phyloP scores from a whole-genome alignment of 1,140 invertebrate species.

The Ephestia elutella region DNA sequence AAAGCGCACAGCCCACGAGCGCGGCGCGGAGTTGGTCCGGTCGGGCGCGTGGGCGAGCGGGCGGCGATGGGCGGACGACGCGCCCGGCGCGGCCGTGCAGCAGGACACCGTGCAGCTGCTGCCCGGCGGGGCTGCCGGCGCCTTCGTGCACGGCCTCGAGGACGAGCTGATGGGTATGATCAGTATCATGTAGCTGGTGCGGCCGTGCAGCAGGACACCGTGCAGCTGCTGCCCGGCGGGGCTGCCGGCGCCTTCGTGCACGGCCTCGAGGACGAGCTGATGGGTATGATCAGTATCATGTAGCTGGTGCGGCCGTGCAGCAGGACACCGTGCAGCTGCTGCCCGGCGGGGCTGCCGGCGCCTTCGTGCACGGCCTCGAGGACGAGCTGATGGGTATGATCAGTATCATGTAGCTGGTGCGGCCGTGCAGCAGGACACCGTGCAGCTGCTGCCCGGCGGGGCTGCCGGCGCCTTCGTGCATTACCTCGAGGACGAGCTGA shows the following conservation, averaged over 20 bases:
- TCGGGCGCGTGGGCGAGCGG: conserved; percentile 94
- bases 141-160: conserved; percentile 98
- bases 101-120: conserved; percentile 86
- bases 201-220: conserved; percentile 77
- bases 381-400: too few relatives aligned
- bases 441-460: conserved; percentile 92
- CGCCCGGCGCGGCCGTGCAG: conserved; percentile 81
- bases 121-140: conserved; percentile 96
- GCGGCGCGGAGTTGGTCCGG: conserved; percentile 85
- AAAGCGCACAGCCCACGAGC: conserved; percentile 88
- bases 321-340: conserved; percentile 86
- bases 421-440: conserved; percentile 77
- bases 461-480: conserved; percentile 99
- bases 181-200: too few relatives aligned
- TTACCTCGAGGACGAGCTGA: conserved; percentile 98
- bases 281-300: too few relatives aligned
- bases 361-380: conserved; percentile 98
- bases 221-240: conserved; percentile 92
- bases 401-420: too few relatives aligned
- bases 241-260: conserved; percentile 99
- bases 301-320: conserved; percentile 80
- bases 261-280: conserved; percentile 98
- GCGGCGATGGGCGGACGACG: conserved; percentile 93
- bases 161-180: conserved; percentile 95
- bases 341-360: conserved; percentile 96